Evolutionary conservation across 2,888 invertebrate genomes (phyloP), one percentile per base, ranked within the genome.

Genomic region (Automeris io): DNA sequence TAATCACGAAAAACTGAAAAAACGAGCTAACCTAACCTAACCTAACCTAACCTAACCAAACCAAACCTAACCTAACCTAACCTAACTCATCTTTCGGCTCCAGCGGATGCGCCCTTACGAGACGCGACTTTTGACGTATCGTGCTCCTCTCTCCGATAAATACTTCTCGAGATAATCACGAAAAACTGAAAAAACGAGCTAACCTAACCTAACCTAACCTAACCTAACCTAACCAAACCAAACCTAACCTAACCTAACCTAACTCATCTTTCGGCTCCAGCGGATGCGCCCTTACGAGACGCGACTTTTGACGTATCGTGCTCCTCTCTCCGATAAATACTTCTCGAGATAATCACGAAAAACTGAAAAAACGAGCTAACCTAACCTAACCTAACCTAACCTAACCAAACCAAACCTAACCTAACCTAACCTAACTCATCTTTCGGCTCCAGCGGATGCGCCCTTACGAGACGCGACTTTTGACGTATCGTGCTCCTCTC

Each of bases 301-400:
- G n/a, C n/a, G n/a, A n/a, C n/a, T n/a, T n/a, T n/a, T n/a, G 33
- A 33, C 42, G 26, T 39, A 42, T 39, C 39, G 39, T 42, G 39
- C n/a, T 33, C 42, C 42, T 42, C 39, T 36, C 42, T 39, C 39
- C 39, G 39, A 39, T 39, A 39, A 36, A 36, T 36, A 8, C 9
- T n/a, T n/a, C 24, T 9, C 9, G 9, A 24, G n/a, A 39, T 37
- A 39, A 37, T 29, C 37, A 24, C 11, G 42, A n/a, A n/a, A n/a
- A n/a, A n/a, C n/a, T n/a, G n/a, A n/a, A n/a, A n/a, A n/a, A n/a
- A n/a, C n/a, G n/a, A n/a, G n/a, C n/a, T n/a, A n/a, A n/a, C n/a
- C n/a, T n/a, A n/a, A n/a, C n/a, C n/a, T n/a, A n/a, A n/a, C 45
- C 42, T 42, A 46, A 42, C 42, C 42, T 45, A 42, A 45, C 45